Percentiles rank a stretch among this genome's conserved stretches.
Conservation (phyloP, 2,797 vertebrate species). For the Gymnodraco acuticeps region DNA sequence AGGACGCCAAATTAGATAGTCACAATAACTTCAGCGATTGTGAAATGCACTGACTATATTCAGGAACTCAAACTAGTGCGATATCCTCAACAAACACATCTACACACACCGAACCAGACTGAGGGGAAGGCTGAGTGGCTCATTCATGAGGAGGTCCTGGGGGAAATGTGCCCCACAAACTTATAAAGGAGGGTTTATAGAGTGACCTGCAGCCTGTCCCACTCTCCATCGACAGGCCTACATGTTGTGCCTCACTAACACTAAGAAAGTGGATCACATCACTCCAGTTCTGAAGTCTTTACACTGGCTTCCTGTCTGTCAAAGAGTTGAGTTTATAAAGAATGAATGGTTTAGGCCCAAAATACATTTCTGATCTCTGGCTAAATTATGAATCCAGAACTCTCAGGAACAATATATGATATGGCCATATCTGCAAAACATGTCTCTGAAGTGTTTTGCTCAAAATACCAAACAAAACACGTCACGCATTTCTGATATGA, state of each 20-base stretch:
- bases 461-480: no score
- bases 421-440: no score
- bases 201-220: conserved; percentile 61
- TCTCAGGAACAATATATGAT: no score
- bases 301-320: no score
- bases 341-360: no score
- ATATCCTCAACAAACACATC: conserved; percentile 26
- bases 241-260: conserved; percentile 40
- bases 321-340: no score
- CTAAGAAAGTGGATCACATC: no score
- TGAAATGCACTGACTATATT: conserved; percentile 31
- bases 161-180: conserved; percentile 74
- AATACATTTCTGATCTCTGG: no score
- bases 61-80: conserved; percentile 27
- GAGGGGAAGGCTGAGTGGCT: conserved; percentile 71
- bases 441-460: no score
- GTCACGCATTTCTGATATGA: no score
- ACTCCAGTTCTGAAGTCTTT: no score
- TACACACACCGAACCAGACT: conserved; percentile 43
- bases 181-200: conserved; percentile 80
- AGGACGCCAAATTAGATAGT: conserved; percentile 14
- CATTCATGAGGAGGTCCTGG: conserved; percentile 75
- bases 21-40: conserved; percentile 2
- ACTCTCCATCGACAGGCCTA: conserved; percentile 48
- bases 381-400: no score